These are phyloP conservation scores for Eulacestoma nigropectus DNA, from an alignment of 2,113 vertebrate genomes.

Conservation along the genomic window DNA sequence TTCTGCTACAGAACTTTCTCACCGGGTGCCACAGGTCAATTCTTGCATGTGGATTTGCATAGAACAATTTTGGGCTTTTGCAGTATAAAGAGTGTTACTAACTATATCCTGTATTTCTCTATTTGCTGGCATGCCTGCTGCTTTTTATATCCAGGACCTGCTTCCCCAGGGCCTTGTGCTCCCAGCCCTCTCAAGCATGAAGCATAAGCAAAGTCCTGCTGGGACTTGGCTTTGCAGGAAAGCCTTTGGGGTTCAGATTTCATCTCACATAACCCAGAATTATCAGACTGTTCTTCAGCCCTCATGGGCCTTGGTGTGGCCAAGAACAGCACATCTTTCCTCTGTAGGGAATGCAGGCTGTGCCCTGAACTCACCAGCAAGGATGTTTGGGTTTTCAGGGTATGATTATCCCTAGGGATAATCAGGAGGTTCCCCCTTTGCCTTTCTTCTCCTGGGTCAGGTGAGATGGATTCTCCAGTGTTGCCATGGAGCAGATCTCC, in stretches of 20 bases:
- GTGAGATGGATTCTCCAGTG: neutral
- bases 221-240: neutral
- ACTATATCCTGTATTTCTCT: neutral
- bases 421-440: neutral
- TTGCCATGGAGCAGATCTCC: neutral
- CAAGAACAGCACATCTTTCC: neutral
- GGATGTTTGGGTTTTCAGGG: neutral
- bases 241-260: neutral
- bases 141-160: neutral
- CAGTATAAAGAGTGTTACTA: neutral
- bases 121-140: neutral
- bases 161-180: neutral
- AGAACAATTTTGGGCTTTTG: neutral
- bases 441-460: neutral
- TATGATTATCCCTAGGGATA: neutral
- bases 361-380: neutral
- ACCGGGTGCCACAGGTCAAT: neutral
- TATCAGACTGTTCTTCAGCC: neutral
- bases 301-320: neutral
- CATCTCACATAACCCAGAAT: neutral
- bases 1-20: neutral
- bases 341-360: neutral
- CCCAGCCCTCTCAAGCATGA: neutral
- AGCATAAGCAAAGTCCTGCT: neutral
- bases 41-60: accelerated